Evolutionary conservation across 2,113 vertebrate genomes (phyloP).

Genomic region (Aramus guarauna): DNA sequence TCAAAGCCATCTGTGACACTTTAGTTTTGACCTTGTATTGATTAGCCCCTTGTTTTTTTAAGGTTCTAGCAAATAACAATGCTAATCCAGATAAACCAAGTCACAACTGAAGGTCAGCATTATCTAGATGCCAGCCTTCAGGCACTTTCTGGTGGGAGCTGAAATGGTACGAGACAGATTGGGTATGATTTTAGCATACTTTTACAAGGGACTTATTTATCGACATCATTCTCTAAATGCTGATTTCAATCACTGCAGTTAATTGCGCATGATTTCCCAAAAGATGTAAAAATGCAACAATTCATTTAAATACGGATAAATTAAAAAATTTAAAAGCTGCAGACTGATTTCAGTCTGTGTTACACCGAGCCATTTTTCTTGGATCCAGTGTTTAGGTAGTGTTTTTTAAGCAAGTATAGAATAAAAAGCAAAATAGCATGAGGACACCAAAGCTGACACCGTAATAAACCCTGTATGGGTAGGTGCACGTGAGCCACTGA

Average conservation of each 20-base stretch:
- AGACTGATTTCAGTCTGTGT: background rate
- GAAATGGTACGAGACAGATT: background rate
- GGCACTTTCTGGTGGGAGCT: background rate
- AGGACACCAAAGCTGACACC: background rate
- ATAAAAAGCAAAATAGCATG: background rate
- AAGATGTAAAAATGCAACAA: background rate
- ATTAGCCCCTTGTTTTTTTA: conserved; percentile 42
- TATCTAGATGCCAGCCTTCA: background rate
- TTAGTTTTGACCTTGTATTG: conserved; percentile 62
- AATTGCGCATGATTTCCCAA: background rate
- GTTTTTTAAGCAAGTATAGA: background rate
- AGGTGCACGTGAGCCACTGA: background rate
- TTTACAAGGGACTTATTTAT: background rate
- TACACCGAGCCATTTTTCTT: background rate
- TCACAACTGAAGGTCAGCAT: conserved; percentile 48
- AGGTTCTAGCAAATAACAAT: conserved; percentile 52
- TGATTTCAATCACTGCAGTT: background rate
- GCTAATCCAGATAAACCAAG: conserved; percentile 59
- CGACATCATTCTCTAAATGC: background rate
- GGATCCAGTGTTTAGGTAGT: background rate
- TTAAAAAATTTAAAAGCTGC: background rate
- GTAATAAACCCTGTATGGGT: background rate
- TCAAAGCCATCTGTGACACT: conserved; percentile 21
- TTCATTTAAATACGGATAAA: background rate
- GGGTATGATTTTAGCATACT: background rate